Base-by-base conservation (phyloP, 1,140 invertebrate genomes). In the Mizuhopecten yessoensis region DNA sequence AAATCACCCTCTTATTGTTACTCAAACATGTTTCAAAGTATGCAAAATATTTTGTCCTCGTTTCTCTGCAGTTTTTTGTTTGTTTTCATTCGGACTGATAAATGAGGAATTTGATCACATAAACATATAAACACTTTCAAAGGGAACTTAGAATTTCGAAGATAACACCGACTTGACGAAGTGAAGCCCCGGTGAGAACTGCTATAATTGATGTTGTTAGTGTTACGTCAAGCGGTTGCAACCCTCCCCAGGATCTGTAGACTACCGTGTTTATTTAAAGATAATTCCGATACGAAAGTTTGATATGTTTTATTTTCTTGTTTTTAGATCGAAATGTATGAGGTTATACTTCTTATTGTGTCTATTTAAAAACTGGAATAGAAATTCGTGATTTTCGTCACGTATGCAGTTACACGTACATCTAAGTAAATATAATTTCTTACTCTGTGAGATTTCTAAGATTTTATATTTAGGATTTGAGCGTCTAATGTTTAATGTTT, bases 181-280 rank as follows among this genome's bases (percentile, higher is more conserved):
- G 17, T 75, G 57, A 9, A 29, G 57, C 1, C n/a, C 23, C 23
- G 17, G 57, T 29, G 29, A 75, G n/a, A 75, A 75, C 57, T 2
- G 57, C n/a, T 75, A 75, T 75, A 75, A 75, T 75, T 75, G 57
- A 75, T 75, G 57, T n/a, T 75, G 57, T 75, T 75, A 75, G n/a
- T 75, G 9, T 75, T n/a, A n/a, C 29, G 57, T 75, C 23, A n/a
- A 29, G 57, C 23, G 5, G 9, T 1, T 75, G n/a, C n/a, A 17
- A 5, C 57, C 29, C 23, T 75, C 57, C n/a, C 3, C 57, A 75
- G 57, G 29, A 75, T 29, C n/a, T 75, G 57, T 11, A 75, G 57
- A 75, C 57, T 5, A 29, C 17, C 23, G 3, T 75, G 57, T 75
- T 75, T 75, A 75, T 75, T 75, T 75, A 75, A 29, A 75, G 57